Evolutionary conservation across 2,888 invertebrate species (phyloP).

Genomic region (Drosophila hamatofila): DNA sequence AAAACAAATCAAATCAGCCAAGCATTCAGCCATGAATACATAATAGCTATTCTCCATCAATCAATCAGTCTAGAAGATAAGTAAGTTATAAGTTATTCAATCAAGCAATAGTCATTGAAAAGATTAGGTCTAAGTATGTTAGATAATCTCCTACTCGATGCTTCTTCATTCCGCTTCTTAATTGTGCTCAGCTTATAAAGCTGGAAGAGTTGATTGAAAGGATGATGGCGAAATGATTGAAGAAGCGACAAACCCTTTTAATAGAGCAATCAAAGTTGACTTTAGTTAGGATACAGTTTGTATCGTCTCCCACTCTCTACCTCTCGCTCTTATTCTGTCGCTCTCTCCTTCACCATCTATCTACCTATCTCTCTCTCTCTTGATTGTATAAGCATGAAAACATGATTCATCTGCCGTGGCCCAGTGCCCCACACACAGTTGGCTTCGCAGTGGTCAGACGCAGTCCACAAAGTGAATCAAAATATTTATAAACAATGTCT

Average conservation of each 20-base stretch:
- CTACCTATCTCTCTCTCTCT: not conserved
- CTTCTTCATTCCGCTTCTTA: no score
- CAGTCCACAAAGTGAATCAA: constrained; percentile 16
- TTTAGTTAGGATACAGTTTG: not conserved
- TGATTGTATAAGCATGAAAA: not conserved
- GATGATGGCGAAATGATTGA: not conserved
- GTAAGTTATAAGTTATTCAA: not conserved
- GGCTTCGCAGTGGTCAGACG: constrained; percentile 3
- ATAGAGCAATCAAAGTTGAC: no score
- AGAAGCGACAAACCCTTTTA: not conserved
- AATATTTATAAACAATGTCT: constrained; percentile 58
- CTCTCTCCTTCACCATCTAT: not conserved
- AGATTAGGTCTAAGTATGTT: not conserved
- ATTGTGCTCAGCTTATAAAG: not conserved
- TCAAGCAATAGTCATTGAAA: not conserved
- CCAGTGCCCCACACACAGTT: constrained; percentile 21
- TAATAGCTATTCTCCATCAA: not conserved
- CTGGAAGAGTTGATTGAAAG: not conserved
- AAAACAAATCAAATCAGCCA: not conserved
- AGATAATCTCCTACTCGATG: no score
- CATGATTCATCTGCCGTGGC: constrained; percentile 2
- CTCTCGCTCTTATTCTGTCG: not conserved
- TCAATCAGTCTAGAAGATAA: not conserved
- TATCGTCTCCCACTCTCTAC: not conserved
- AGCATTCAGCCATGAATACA: not conserved